phyloP scores from a whole-genome alignment of 2,888 invertebrate genomes.

The Heliconius ethilla region DNA sequence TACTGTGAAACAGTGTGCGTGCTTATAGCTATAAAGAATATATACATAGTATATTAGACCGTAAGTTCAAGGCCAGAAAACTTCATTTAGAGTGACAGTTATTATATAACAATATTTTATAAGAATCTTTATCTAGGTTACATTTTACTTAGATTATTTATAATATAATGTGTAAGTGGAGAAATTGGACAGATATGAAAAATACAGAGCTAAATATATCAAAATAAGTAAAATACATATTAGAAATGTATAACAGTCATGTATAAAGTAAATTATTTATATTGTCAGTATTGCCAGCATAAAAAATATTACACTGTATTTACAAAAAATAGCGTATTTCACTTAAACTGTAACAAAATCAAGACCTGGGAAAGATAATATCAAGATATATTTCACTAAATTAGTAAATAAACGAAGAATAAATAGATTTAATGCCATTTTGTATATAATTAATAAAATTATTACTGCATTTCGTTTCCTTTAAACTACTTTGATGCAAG shows the following conservation, averaged over 20 bases:
- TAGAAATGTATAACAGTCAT: background rate
- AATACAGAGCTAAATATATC: background rate
- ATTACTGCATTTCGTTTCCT: background rate
- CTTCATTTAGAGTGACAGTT: conserved; percentile 39
- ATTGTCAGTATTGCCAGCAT: background rate
- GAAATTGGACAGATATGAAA: conserved; percentile 32
- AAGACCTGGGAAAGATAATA: background rate
- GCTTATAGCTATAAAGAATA: conserved; percentile 59
- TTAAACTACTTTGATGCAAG: background rate
- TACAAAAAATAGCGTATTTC: background rate
- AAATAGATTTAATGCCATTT: background rate
- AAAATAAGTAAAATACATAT: background rate
- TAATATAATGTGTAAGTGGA: conserved; percentile 10
- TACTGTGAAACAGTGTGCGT: conserved; percentile 63
- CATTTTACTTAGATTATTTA: conserved; percentile 32
- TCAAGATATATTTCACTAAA: background rate
- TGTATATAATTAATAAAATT: background rate
- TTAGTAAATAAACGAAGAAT: background rate
- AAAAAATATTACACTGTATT: conserved; percentile 3
- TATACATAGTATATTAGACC: conserved; percentile 54
- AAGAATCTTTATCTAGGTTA: conserved; percentile 34
- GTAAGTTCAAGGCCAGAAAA: conserved; percentile 55
- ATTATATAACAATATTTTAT: conserved; percentile 41
- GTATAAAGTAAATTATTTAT: conserved; percentile 8
- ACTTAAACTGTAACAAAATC: background rate